Percentiles rank a stretch among this genome's conserved stretches.
Evolutionary conservation across 2,797 vertebrate species (phyloP).

Genomic region (Sebastes cheni): DNA sequence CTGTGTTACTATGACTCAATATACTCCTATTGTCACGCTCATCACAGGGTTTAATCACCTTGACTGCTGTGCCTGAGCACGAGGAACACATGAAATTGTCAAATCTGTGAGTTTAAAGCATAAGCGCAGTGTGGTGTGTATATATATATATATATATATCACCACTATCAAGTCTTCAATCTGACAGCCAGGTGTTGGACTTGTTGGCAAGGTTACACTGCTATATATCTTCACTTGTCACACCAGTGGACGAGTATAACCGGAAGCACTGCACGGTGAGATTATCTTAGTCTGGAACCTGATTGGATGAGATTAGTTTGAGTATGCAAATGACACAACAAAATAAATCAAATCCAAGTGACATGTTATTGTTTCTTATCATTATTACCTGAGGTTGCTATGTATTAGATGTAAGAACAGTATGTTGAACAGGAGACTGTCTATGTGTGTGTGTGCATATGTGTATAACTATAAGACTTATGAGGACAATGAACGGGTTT

Average conservation of each 20-base stretch:
- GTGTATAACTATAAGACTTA: not conserved
- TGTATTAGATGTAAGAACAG: not conserved
- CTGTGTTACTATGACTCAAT: not conserved
- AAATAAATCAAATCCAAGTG: not conserved
- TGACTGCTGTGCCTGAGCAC: not conserved
- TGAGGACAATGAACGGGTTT: conserved; percentile 37
- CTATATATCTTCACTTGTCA: conserved; percentile 74
- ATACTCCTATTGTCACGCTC: not conserved
- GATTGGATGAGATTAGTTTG: conserved; percentile 32
- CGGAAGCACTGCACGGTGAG: conserved; percentile 19
- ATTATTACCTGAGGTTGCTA: not conserved
- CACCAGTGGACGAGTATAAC: conserved; percentile 19
- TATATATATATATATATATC: conserved; percentile 47
- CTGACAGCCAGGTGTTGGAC: conserved; percentile 86
- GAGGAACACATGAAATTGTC: conserved; percentile 14
- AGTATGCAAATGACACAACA: not conserved
- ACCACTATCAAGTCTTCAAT: conserved; percentile 71
- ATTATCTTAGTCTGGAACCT: not conserved
- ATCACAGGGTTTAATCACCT: conserved; percentile 50
- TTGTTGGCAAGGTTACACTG: conserved; percentile 60
- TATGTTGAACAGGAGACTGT: not conserved
- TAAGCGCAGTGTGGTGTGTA: conserved; percentile 16
- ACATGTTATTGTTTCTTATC: not conserved
- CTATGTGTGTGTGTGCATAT: not conserved
- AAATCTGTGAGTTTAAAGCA: conserved; percentile 6